These are phyloP conservation scores for Cygnus buccinator DNA, from an alignment of 2,113 vertebrate genomes.

Conservation along the genomic window DNA sequence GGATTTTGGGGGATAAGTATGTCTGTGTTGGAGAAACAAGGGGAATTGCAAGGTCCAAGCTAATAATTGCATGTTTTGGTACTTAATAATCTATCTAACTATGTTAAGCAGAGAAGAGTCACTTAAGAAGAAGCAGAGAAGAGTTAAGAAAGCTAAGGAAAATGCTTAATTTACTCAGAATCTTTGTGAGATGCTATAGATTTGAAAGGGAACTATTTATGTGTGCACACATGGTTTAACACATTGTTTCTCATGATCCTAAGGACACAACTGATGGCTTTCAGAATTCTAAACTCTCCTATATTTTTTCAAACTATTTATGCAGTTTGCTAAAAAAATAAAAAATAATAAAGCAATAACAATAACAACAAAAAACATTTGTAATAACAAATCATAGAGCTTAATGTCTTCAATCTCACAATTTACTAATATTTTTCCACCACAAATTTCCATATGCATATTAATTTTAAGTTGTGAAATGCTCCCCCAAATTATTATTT, in stretches of 20 bases:
- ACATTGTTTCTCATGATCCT: background rate
- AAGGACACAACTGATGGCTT: background rate
- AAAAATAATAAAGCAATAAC: too few relatives aligned
- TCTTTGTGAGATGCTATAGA: background rate
- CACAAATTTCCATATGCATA: background rate
- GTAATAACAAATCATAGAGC: fast-evolving
- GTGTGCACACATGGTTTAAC: background rate
- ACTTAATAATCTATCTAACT: background rate
- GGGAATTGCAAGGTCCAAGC: background rate
- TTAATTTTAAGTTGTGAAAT: background rate
- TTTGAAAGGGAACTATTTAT: background rate
- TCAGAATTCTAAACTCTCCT: background rate
- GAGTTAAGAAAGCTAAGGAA: background rate
- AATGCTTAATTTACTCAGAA: background rate
- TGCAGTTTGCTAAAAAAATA: background rate
- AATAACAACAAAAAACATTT: background rate
- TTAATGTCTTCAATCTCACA: background rate
- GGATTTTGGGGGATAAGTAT: background rate
- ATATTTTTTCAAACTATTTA: background rate
- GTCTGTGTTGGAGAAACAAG: background rate
- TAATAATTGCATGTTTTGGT: background rate
- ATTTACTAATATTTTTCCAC: background rate
- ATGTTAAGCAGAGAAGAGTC: background rate
- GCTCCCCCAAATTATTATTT: fast-evolving
- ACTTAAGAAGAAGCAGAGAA: background rate